Evolutionary conservation across 2,113 vertebrate species (phyloP).

Genomic region (Conger conger): DNA sequence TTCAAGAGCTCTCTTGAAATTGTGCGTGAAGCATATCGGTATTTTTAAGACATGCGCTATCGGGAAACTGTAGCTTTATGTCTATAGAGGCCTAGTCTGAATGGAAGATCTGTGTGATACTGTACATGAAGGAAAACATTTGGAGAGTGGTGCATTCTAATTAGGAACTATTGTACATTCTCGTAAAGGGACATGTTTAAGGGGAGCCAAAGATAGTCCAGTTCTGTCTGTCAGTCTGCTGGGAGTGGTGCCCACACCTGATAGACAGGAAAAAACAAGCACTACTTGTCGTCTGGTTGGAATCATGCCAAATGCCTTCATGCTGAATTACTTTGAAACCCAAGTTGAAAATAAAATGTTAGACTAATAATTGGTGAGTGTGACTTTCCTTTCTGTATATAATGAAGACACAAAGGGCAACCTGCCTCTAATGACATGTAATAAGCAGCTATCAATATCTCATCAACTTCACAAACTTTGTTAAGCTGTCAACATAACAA

Average conservation of each 20-base stretch:
- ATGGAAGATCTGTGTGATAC: background rate
- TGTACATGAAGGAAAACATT: background rate
- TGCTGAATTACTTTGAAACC: constrained; percentile 56
- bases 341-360: constrained; percentile 55
- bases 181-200: constrained; percentile 37
- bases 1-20: no score
- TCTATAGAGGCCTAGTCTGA: background rate
- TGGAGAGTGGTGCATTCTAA: background rate
- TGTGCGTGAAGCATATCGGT: no score
- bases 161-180: constrained; percentile 30
- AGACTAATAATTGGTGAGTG: constrained; percentile 46
- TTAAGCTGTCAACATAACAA: background rate
- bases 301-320: constrained; percentile 52
- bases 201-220: constrained; percentile 42
- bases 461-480: background rate
- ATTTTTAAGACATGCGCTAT: no score
- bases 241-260: constrained; percentile 40
- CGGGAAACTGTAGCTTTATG: background rate
- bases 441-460: background rate
- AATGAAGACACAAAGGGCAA: background rate
- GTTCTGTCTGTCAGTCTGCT: background rate
- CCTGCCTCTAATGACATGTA: background rate
- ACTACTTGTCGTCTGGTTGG: constrained; percentile 36
- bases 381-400: background rate
- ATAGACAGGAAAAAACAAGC: constrained; percentile 32